Evolutionary conservation across 2,888 invertebrate genomes (phyloP), one percentile per base, ranked within the genome.

Genomic region (Ophion slaviceki): DNA sequence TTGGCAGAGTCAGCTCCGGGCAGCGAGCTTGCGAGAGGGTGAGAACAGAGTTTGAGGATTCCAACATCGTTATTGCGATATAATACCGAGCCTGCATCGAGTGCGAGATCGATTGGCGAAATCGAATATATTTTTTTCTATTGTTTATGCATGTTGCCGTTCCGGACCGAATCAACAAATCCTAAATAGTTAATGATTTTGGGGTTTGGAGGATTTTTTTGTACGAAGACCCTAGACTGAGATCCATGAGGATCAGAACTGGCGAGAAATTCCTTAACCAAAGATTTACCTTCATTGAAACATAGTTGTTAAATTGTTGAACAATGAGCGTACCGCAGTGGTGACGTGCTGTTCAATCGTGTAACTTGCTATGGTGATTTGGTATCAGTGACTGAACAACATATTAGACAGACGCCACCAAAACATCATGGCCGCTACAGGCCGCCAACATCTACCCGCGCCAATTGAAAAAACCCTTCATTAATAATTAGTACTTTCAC

Each of bases 31-130:
- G 45, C 74, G 24, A 45, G 45, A 47, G 53, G 66, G 75, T 62
- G 40, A 72, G 67, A 11, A 45, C 36, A 66, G 28, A 71, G 75
- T 64, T 71, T 24, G 40, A 36, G 66, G 62, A 79, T 80, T 70
- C 82, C 79, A 76, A 76, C 82, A 80, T 85, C 79, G 80, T 82
- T 80, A 82, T 80, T 70, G 72, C 86, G 80, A 86, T 59, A 86
- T 86, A 80, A 86, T 80, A 36, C 61, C 45, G 62, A 75, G 32
- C 45, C 57, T 32, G 14, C 24, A 68, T 61, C 61, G 57, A 72
- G 71, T 24, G 11, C 70, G 2, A 61, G 57, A 71, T 66, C 59
- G 75, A 76, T 59, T 80, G 80, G 2, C 53, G 17, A 5, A 53
- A 53, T 17, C 53, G 53, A 4, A 14, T 4, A 53, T 14, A 53